A percentile compares a stretch with the other conserved stretches of the same genome.
These are phyloP conservation scores for Dinomys branickii DNA, from an alignment of 2,113 vertebrate species.

Conservation along the genomic window DNA sequence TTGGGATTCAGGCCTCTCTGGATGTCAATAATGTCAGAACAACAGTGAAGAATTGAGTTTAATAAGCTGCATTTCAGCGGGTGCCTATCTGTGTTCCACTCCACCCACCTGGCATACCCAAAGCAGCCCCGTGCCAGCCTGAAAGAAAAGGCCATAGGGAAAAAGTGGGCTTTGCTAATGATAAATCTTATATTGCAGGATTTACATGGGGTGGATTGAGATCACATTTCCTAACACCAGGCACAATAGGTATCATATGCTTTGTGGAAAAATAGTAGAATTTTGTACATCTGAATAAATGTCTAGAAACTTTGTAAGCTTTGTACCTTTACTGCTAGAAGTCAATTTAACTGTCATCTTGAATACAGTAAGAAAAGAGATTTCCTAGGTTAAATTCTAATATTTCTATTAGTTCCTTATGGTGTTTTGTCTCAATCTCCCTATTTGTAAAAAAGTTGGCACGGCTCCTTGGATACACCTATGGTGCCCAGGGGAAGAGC, in stretches of 20 bases:
- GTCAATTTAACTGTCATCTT: background rate
- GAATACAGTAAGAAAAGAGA: background rate
- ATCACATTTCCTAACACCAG: background rate
- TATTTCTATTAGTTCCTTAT: background rate
- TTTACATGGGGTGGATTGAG: background rate
- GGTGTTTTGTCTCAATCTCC: conserved; percentile 63
- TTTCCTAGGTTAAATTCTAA: background rate
- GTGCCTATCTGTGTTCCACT: background rate
- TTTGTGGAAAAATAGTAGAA: background rate
- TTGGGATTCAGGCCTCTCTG: background rate
- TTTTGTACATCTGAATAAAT: background rate
- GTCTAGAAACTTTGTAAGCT: background rate
- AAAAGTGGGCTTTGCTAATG: background rate
- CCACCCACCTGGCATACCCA: background rate
- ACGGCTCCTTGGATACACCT: background rate
- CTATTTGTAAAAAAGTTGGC: conserved; percentile 45
- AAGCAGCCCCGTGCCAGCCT: background rate
- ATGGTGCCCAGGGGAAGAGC: background rate
- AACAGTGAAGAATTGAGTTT: background rate
- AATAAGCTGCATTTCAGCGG: background rate
- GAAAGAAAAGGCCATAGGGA: background rate
- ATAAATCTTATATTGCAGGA: background rate
- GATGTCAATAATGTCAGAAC: background rate
- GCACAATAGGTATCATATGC: no score
- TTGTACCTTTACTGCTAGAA: background rate